Evolutionary conservation across 1,140 invertebrate species (phyloP).

Genomic region (Formica exsecta): DNA sequence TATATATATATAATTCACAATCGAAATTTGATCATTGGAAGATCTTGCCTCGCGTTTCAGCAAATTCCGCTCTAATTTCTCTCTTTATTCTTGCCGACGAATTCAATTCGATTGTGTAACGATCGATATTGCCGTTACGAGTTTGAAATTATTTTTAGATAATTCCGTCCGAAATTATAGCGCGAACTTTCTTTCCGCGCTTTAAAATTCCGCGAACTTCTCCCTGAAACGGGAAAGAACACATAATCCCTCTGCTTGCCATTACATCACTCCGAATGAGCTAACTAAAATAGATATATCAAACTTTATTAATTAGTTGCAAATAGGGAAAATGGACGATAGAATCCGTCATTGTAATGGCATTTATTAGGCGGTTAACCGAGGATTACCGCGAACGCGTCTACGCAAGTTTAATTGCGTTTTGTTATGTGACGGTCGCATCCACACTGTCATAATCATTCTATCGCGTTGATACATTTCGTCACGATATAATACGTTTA

Average conservation of each 20-base stretch:
- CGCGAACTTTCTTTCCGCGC: not conserved
- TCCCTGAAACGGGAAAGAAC: not conserved
- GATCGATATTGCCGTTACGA: conserved; percentile 36
- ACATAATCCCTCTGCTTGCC: not conserved
- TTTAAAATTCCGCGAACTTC: conserved; percentile 2
- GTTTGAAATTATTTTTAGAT: conserved; percentile 48
- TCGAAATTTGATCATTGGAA: conserved; percentile 69
- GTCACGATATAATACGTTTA: conserved; percentile 50
- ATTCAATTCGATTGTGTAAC: conserved; percentile 39
- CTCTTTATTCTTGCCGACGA: not conserved
- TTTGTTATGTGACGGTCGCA: conserved; percentile 24
- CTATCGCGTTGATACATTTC: conserved; percentile 20
- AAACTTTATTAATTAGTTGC: conserved; percentile 24
- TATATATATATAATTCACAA: conserved; percentile 37
- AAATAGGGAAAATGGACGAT: conserved; percentile 38
- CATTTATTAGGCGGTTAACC: conserved; percentile 48
- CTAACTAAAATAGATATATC: conserved; percentile 32
- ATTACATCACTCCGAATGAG: not conserved
- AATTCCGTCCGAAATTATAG: conserved; percentile 35
- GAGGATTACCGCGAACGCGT: conserved; percentile 42
- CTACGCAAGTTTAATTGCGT: conserved; percentile 48
- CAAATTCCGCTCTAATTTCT: conserved; percentile 37
- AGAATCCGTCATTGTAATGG: conserved; percentile 44
- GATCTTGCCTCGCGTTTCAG: conserved; percentile 26
- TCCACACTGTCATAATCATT: conserved; percentile 13